Percentiles rank a stretch among this genome's conserved stretches.
These are phyloP conservation scores for Otolemur crassicaudatus DNA, from an alignment of 2,797 vertebrate genomes.

Conservation along the genomic window DNA sequence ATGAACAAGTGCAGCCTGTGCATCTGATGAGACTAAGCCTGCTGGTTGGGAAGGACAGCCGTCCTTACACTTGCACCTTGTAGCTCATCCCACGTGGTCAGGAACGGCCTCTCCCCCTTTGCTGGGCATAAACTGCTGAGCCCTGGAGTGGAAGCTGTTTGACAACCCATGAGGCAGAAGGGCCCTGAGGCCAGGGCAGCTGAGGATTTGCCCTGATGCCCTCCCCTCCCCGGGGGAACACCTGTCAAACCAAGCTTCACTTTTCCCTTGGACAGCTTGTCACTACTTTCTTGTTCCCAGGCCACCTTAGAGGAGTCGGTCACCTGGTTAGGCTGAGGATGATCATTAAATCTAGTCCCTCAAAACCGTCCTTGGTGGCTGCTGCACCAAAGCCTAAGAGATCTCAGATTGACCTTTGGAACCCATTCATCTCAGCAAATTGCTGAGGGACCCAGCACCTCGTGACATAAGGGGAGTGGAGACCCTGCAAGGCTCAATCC, in stretches of 20 bases:
- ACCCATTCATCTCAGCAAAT: neutral
- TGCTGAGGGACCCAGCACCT: neutral
- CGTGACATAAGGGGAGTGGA: fast-evolving
- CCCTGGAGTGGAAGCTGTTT: neutral
- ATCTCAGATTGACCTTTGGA: neutral
- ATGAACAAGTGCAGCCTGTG: neutral
- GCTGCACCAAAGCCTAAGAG: neutral
- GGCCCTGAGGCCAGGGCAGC: neutral
- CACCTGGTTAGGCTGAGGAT: neutral
- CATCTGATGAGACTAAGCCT: neutral
- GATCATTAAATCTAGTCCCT: neutral
- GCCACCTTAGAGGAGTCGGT: neutral
- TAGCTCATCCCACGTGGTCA: neutral
- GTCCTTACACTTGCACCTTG: neutral
- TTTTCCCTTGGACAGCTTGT: neutral
- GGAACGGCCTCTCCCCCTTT: neutral
- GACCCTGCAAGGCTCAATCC: neutral
- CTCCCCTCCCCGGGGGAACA: neutral
- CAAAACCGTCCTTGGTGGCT: neutral
- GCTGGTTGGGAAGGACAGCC: fast-evolving
- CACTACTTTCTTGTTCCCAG: neutral
- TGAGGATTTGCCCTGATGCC: neutral
- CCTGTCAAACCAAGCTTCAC: neutral
- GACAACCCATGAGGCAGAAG: neutral
- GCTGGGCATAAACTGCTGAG: neutral